Evolutionary conservation across 2,888 invertebrate genomes (phyloP), one percentile per base, ranked within the genome.

Genomic region (Criorhina ranunculi): DNA sequence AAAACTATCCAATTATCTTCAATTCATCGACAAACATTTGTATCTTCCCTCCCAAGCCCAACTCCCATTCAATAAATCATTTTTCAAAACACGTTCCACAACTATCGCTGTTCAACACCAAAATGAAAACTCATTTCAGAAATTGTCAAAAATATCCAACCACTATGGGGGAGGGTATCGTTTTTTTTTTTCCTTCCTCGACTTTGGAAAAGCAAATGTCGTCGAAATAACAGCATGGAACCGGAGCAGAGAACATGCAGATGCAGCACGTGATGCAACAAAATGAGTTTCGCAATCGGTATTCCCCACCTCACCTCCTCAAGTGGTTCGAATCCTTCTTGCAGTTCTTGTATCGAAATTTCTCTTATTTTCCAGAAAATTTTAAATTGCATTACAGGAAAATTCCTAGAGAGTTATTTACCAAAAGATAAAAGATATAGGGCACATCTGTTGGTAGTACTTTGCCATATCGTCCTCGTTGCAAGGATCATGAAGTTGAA

Each of bases 81-180:
- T 24, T 40, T 15, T 12, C 0, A 6, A 19, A 49, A 12, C 46
- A 64, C 46, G 31, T 44, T 44, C n/a, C 31, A 19, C 46, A 15
- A 35, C 64, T 24, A 51, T 19, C 24, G 29, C 33, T 8, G 15
- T 31, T 51, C 29, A 11, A 33, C 62, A 33, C 1, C 19, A 37
- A 51, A 64, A 15, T 24, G 33, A 64, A 64, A 64, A 49, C 49
- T 64, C 37, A 64, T 51, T 64, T 51, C 49, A 49, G 64, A 64
- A 64, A 64, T 64, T 64, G 49, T 51, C 49, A 64, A 35, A 64
- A 49, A 49, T 64, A 51, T 51, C 64, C 64, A 49, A 49, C 33
- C 19, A 49, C 19, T 9, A n/a, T n/a, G 8, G 12, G 12, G 12
- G 35, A 8, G 17, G 17, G 35, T 24, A 33, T 35, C 15, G 1